phyloP scores from a whole-genome alignment of 2,113 vertebrate genomes.

The Catharus minimus region DNA sequence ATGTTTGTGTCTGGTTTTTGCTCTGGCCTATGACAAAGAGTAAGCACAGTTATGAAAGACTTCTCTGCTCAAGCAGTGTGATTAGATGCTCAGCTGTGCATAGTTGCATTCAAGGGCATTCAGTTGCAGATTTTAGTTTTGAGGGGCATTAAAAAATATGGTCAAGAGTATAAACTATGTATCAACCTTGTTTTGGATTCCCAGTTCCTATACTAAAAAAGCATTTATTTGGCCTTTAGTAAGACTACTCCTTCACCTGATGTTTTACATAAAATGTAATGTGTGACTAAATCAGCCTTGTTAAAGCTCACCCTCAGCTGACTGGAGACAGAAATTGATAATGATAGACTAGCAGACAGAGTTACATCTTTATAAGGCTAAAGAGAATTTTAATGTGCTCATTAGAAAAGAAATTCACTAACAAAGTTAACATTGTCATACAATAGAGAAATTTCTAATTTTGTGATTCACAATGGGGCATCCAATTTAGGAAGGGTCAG shows the following conservation, averaged over 20 bases:
- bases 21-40: background rate
- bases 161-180: background rate
- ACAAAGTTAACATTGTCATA: conserved; percentile 37
- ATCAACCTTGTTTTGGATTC: background rate
- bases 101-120: background rate
- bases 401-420: conserved; percentile 39
- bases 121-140: background rate
- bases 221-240: background rate
- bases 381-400: conserved; percentile 10
- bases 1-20: background rate
- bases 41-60: background rate
- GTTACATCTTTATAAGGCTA: background rate
- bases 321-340: background rate
- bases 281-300: background rate
- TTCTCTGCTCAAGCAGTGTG: background rate
- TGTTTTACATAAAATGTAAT: background rate
- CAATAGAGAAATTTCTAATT: conserved; percentile 40
- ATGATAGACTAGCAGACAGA: background rate
- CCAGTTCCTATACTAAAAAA: background rate
- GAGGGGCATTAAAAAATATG: background rate
- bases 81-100: background rate
- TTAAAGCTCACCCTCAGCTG: background rate
- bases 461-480: background rate
- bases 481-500: conserved; percentile 64
- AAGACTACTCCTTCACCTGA: background rate